These are phyloP conservation scores for Neoniphon sammara DNA, from an alignment of 2,797 vertebrate genomes.

Conservation along the genomic window DNA sequence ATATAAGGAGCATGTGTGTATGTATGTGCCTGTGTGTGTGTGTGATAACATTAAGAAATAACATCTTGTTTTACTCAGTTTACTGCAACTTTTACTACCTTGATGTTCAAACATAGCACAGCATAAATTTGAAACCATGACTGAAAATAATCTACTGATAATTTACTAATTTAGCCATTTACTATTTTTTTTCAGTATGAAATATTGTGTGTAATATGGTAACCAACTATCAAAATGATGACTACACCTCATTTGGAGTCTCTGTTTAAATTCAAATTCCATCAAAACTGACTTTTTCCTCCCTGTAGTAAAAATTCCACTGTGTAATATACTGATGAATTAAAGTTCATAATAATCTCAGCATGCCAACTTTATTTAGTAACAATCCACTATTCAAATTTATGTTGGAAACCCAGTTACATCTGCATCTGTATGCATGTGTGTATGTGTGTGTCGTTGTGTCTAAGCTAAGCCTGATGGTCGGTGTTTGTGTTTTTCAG, in stretches of 20 bases:
- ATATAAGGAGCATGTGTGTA: neutral
- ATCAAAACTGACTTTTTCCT: too few relatives aligned
- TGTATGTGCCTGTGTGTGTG: neutral
- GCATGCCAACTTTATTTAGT: neutral
- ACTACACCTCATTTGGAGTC: too few relatives aligned
- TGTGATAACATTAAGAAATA: too few relatives aligned
- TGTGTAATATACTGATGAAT: neutral
- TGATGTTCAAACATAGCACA: too few relatives aligned
- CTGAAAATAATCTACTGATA: too few relatives aligned
- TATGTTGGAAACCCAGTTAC: neutral
- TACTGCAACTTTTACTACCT: neutral
- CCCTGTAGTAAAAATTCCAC: neutral
- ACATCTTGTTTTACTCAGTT: neutral
- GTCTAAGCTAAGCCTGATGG: neutral
- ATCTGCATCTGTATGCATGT: neutral
- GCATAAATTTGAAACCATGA: too few relatives aligned
- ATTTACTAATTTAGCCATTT: too few relatives aligned
- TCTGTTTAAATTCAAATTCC: too few relatives aligned
- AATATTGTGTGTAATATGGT: too few relatives aligned
- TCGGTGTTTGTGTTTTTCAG: conserved; percentile 68
- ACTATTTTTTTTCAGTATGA: too few relatives aligned
- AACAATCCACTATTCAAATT: neutral
- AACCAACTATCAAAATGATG: too few relatives aligned
- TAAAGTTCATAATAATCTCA: neutral
- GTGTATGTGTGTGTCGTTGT: conserved; percentile 3